Evolutionary conservation across 1,140 invertebrate genomes (phyloP).

Genomic region (Tetranychus urticae): DNA sequence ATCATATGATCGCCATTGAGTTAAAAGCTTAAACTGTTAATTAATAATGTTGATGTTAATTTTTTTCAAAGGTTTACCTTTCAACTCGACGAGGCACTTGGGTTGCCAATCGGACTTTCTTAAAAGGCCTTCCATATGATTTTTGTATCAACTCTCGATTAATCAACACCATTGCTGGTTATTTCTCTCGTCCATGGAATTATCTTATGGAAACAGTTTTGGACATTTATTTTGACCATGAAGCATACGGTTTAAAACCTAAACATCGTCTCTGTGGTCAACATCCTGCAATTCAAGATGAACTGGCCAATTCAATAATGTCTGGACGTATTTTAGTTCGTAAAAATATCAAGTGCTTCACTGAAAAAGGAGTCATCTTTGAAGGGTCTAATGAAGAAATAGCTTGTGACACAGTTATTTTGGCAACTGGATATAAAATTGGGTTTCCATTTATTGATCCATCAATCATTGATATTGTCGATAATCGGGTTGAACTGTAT

Average conservation of each 20-base stretch:
- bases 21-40: neutral
- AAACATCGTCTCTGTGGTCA: slow-evolving; percentile 22
- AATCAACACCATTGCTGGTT: slow-evolving; percentile 6
- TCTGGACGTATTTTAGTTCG: slow-evolving; percentile 23
- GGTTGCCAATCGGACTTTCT: slow-evolving; percentile 6
- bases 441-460: slow-evolving; percentile 20
- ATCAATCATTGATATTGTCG: slow-evolving; percentile 7
- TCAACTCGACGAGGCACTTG: neutral
- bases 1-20: neutral
- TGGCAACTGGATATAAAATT: slow-evolving; percentile 12
- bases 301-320: slow-evolving; percentile 26
- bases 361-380: slow-evolving; percentile 19
- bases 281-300: slow-evolving; percentile 30
- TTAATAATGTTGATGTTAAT: neutral
- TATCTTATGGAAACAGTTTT: slow-evolving; percentile 1
- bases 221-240: slow-evolving; percentile 24
- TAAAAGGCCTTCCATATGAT: slow-evolving; percentile 19
- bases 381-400: slow-evolving; percentile 21
- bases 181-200: neutral
- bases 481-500: slow-evolving; percentile 8
- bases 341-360: slow-evolving; percentile 20
- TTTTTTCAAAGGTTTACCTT: neutral
- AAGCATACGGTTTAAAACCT: slow-evolving; percentile 23
- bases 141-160: slow-evolving; percentile 8
- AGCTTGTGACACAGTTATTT: neutral